These are phyloP conservation scores for Carassius carassius DNA, from an alignment of 2,113 vertebrate species.

Conservation along the genomic window DNA sequence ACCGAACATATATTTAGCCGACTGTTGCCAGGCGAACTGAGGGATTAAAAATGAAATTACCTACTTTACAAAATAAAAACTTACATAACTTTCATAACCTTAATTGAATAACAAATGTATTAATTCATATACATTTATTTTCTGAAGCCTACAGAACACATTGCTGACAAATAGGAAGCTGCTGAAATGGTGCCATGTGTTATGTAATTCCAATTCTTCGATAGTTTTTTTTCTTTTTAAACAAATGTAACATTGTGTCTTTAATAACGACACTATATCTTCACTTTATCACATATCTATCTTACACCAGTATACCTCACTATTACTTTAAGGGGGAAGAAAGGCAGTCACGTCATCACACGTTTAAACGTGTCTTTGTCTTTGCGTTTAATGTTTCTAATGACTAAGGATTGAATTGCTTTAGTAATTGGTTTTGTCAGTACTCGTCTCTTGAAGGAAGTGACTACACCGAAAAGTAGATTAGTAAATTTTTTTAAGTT, in stretches of 20 bases:
- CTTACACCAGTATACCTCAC: not conserved
- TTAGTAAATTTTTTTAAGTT: not conserved
- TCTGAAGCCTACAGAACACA: not conserved
- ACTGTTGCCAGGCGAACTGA: slow-evolving; percentile 74
- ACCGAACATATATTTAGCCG: slow-evolving; percentile 70
- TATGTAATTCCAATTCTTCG: slow-evolving; percentile 1
- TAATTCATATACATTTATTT: not conserved
- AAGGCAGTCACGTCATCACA: not conserved
- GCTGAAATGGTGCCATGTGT: not conserved
- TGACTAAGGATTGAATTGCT: not conserved
- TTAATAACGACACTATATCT: not conserved
- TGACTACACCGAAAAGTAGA: not conserved
- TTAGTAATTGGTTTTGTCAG: not conserved
- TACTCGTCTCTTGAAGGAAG: not conserved
- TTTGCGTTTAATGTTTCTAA: slow-evolving; percentile 2
- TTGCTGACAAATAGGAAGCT: not conserved
- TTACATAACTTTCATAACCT: not conserved
- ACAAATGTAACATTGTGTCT: not conserved
- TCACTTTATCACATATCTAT: not conserved
- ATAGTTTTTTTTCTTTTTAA: not conserved
- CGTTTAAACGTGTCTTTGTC: too few relatives aligned
- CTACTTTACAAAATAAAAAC: slow-evolving; percentile 31
- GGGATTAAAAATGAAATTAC: slow-evolving; percentile 61
- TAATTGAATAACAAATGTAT: not conserved
- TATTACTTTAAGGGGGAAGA: too few relatives aligned